Base-by-base conservation (phyloP, 1,140 invertebrate genomes). In the Drosophila teissieri region DNA sequence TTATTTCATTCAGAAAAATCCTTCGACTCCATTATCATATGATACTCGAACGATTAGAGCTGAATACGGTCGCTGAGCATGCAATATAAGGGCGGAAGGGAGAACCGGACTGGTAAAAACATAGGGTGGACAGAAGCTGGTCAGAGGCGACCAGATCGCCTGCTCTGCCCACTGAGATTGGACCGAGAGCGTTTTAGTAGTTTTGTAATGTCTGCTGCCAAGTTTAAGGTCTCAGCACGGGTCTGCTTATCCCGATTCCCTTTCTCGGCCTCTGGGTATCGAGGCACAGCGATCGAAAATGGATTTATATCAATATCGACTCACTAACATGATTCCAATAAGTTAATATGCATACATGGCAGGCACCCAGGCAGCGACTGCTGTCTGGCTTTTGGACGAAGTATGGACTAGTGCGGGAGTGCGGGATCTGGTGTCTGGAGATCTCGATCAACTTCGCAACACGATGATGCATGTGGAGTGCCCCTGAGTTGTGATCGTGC, bases 221-320 rank as follows among this genome's bases (percentile, higher is more conserved):
- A 72, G 51, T 74, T 61, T 24, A 14, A 44, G 44, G 57, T 39
- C 72, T 54, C 73, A 75, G 73, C 73, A 75, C 75, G 73, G 53
- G 72, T 51, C 60, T 63, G 31, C 34, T 19, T 17, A 17, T 31
- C 11, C 45, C 52, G 12, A 48, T 6, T 15, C 14, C 34, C 3
- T 12, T 6, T 34, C 15, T 51, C 19, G 27, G 54, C 10, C 67
- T 22, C 12, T 39, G 22, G 64, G 54, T 86, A 90, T 90, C 86
- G 72, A 37, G 39, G 42, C 73, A 55, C 51, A 22, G 69, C 89
- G 83, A 89, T 91, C 89, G 80, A 91, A 88, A 91, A 91, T 91
- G 89, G 89, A 91, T 91, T 91, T 91, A 89, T 91, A 91, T 91
- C 89, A 91, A 91, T 91, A 91, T 91, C 89, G 89, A 91, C 89